Evolutionary conservation across 2,888 invertebrate genomes (phyloP), one percentile per base, ranked within the genome.

Genomic region (Leucophenga maculata): DNA sequence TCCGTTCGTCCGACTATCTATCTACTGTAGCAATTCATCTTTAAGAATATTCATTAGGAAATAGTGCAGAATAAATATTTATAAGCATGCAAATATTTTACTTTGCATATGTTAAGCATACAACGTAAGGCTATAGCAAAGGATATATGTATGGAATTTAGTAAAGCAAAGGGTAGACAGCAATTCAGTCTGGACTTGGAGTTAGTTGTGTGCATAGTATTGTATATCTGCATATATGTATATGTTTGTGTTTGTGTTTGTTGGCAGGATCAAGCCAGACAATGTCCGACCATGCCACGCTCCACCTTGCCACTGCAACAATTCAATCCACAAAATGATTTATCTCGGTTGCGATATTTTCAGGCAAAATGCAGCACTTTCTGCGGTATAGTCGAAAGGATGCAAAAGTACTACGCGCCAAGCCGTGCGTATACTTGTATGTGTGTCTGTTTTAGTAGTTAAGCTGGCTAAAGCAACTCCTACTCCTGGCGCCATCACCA

Each of bases 71-170:
- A 32, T 79, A 78, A 81, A 84, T 86, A 86, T 86, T 86, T 86
- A 86, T 86, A 86, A 86, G 82, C 80, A 85, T 86, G 86, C 86
- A 86, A 86, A 86, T 86, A 86, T 86, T 85, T 86, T 79, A 85
- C 85, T 86, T 86, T 85, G 85, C 86, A 86, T 86, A 86, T 86
- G 86, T 83, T 85, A 80, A 85, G 46, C 22, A 62, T 20, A 22
- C 62, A 39, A 60, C 50, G 16, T 16, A 18, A 50, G 1, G 1
- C 50, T 11, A 50, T 50, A 16, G 50, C 50, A 18, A n/a, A 16
- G 50, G 50, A 50, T 50, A 16, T 16, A 32, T 39, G 18, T 31
- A 54, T 18, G 8, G 67, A 46, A 52, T 14, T 44, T 44, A 50
- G 32, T 3, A 46, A 64, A 39, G 52, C 60, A 46, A 60, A 64